Evolutionary conservation across 53 echinoderm and acorn worm species (phyloP).

Genomic region (Pentamera pediparva): DNA sequence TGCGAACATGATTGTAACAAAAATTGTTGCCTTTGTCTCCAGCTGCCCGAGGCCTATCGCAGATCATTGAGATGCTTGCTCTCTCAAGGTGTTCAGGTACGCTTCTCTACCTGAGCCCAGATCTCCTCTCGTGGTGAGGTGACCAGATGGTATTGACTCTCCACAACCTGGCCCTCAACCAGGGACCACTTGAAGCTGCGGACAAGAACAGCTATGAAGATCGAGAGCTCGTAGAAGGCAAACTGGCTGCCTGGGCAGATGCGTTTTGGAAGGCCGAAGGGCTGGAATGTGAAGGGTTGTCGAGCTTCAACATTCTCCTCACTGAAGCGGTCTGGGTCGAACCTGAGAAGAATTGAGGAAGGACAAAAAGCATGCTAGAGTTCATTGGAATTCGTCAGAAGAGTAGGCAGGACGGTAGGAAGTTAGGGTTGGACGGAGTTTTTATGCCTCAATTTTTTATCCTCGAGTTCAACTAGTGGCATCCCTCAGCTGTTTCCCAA

Average conservation of each 20-base stretch:
- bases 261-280: slow-evolving; percentile 79
- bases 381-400: neutral
- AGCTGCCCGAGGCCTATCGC: too few relatives aligned
- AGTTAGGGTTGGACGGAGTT: too few relatives aligned
- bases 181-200: slow-evolving; percentile 55
- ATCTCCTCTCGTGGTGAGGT: slow-evolving; percentile 13
- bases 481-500: too few relatives aligned
- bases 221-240: slow-evolving; percentile 53
- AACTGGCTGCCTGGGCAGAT: slow-evolving; percentile 69
- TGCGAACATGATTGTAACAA: too few relatives aligned
- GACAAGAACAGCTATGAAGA: slow-evolving; percentile 50
- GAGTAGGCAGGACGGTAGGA: neutral
- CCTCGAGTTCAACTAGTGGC: too few relatives aligned
- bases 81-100: too few relatives aligned
- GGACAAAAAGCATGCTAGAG: neutral
- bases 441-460: too few relatives aligned
- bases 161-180: slow-evolving; percentile 60
- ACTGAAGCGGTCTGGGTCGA: slow-evolving; percentile 78
- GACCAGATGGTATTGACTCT: slow-evolving; percentile 47
- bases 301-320: slow-evolving; percentile 49
- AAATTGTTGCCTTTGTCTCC: too few relatives aligned
- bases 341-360: slow-evolving; percentile 30
- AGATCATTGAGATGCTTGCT: too few relatives aligned
- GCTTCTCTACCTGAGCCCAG: slow-evolving; percentile 16
- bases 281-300: slow-evolving; percentile 46